Evolutionary conservation across 2,888 invertebrate species (phyloP).

Genomic region (Apodemia hepburni): DNA sequence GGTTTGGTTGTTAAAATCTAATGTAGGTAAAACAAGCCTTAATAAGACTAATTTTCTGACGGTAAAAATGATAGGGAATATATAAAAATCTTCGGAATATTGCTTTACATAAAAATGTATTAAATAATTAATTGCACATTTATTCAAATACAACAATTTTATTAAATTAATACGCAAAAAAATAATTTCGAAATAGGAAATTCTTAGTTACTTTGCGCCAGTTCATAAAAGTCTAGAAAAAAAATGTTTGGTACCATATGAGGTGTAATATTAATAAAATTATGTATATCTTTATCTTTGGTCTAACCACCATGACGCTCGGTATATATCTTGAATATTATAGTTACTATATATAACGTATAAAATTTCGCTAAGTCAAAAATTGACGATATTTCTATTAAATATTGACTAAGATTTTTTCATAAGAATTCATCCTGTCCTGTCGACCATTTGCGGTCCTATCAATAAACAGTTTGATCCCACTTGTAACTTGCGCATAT

Average conservation of each 20-base stretch:
- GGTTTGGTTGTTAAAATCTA: slow-evolving; percentile 12
- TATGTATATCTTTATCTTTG: slow-evolving; percentile 76
- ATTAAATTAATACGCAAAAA: not conserved
- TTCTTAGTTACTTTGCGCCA: slow-evolving; percentile 35
- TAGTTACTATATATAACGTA: slow-evolving; percentile 73
- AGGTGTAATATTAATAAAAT: slow-evolving; percentile 69
- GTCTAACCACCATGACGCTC: slow-evolving; percentile 71
- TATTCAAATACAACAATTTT: not conserved
- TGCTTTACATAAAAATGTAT: not conserved
- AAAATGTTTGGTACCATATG: slow-evolving; percentile 76
- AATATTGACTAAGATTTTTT: slow-evolving; percentile 77
- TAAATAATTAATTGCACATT: not conserved
- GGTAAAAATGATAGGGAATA: not conserved
- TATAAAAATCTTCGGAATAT: not conserved
- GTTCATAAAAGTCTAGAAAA: slow-evolving; percentile 37
- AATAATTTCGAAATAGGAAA: slow-evolving; percentile 18
- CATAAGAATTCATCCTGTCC: slow-evolving; percentile 74
- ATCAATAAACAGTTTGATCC: not conserved
- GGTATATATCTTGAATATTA: slow-evolving; percentile 63
- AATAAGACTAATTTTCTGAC: slow-evolving; percentile 1
- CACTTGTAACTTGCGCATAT: not conserved
- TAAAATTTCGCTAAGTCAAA: slow-evolving; percentile 80
- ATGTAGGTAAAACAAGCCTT: slow-evolving; percentile 8
- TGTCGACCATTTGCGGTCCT: not conserved
- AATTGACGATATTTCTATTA: slow-evolving; percentile 76